A percentile compares a stretch with the other conserved stretches of the same genome.
Conservation (phyloP, 2,797 vertebrate species). For the Arctocebus calabarensis region DNA sequence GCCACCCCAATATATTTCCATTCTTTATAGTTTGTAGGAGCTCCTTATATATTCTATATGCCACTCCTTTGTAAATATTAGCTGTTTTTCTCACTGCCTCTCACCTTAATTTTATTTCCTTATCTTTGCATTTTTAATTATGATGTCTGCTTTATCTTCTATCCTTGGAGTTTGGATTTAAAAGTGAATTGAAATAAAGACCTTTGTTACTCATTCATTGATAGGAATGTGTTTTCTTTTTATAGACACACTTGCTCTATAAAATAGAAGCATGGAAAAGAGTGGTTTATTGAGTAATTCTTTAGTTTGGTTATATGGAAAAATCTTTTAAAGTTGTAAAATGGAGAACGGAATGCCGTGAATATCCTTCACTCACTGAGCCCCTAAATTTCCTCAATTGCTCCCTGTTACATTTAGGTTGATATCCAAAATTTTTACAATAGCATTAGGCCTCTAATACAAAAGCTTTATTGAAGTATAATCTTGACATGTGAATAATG, state of each 20-base stretch:
- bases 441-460: background rate
- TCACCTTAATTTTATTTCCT: background rate
- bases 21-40: background rate
- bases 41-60: background rate
- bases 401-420: background rate
- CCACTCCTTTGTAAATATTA: background rate
- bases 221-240: background rate
- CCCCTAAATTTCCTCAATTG: background rate
- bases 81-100: background rate
- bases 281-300: background rate
- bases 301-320: background rate
- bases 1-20: background rate
- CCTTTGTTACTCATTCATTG: background rate
- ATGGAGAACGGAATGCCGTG: background rate
- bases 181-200: background rate
- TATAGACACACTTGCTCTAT: background rate
- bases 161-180: conserved; percentile 14
- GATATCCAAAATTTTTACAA: background rate
- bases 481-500: background rate
- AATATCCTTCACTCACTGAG: background rate
- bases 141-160: background rate
- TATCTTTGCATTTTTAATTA: background rate
- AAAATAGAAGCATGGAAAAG: background rate
- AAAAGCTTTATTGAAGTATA: background rate
- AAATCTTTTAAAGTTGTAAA: background rate